Conservation (phyloP, 2,113 vertebrate species). For the Euleptes europaea region DNA sequence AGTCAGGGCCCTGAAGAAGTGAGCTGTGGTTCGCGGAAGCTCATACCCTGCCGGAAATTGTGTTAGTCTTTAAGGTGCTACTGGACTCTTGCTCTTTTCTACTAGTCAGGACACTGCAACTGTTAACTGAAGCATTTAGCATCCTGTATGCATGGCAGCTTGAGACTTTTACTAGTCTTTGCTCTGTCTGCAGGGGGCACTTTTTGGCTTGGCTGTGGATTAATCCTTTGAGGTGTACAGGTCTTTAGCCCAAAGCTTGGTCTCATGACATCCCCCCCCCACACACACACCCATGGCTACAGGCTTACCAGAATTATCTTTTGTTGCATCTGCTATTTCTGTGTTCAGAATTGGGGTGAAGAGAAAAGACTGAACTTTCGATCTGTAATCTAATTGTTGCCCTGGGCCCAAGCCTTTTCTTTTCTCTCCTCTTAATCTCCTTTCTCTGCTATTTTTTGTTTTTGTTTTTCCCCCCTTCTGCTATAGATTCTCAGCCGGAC, state of each 20-base stretch:
- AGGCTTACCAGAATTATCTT: constrained; percentile 15
- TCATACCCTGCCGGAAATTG: no score
- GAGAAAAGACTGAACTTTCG: constrained; percentile 36
- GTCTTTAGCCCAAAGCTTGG: rapidly evolving
- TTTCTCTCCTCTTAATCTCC: constrained; percentile 81
- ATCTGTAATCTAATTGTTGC: constrained; percentile 61
- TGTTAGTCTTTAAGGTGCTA: no score
- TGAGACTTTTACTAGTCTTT: not conserved
- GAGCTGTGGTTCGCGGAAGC: no score
- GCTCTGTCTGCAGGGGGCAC: not conserved
- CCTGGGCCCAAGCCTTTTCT: constrained; percentile 61
- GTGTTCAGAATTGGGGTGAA: constrained; percentile 49
- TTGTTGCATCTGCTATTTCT: not conserved
- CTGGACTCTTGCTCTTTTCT: no score
- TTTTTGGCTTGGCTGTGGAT: constrained; percentile 17
- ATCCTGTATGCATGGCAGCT: not conserved
- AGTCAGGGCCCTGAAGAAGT: no score
- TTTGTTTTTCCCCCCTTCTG: constrained; percentile 78
- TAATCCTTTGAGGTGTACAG: not conserved
- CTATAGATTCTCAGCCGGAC: constrained; percentile 91
- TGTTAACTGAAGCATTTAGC: not conserved
- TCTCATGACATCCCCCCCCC: constrained; percentile 2
- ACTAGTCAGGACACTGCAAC: not conserved
- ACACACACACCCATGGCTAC: not conserved
- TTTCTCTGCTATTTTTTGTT: constrained; percentile 80